Base-by-base conservation (phyloP, 2,113 vertebrate genomes). In the Solenodon paradoxus region DNA sequence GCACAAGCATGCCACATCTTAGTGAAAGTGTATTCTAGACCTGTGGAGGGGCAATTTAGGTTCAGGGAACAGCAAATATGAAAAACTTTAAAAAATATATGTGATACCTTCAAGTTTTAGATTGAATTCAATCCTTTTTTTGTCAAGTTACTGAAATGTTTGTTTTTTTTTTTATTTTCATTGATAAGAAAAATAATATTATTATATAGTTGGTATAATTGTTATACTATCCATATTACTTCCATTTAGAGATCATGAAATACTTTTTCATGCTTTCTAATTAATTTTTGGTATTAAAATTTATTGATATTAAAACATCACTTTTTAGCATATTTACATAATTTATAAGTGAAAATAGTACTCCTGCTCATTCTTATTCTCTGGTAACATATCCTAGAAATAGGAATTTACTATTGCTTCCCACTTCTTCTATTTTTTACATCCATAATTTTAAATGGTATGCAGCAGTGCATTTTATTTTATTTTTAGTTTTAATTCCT, bases 141-240 rank as follows among this genome's bases (percentile, higher is more conserved):
- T 49, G 20, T 63, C 64, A 66, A 13, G 92, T 74, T 69, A 55
- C 72, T 74, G 1, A 1, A 64, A 77, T 94, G 78, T 74, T 35
- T 42, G 77, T 72, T 63, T 88, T 66, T 51, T 81, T 94, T 82
- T 74, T 35, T 42, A 81, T 72, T 63, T 88, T 66, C 45, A 57
- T 77, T 90, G 38, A 9, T 45, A 42, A 84, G 35, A 59, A 55
- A 84, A 28, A 35, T 8, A 42, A 85, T 45, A 15, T 57, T 71
- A 82, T 63, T 68, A 2, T 59, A 38, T 74, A 83, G 63, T n/a
- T 82, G 32, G 7, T 38, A 55, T 80, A 20, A 28, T 68, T 11
- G 30, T 75, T 95, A 35, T 40, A 15, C 24, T 22, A 32, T 40
- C 57, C 83, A 68, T 5, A 20, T 94, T 86, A 95, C 3, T 35